Percentiles rank a stretch among this genome's conserved stretches.
phyloP scores from a whole-genome alignment of 2,113 vertebrate species.

The Chlorodrepanis virens region DNA sequence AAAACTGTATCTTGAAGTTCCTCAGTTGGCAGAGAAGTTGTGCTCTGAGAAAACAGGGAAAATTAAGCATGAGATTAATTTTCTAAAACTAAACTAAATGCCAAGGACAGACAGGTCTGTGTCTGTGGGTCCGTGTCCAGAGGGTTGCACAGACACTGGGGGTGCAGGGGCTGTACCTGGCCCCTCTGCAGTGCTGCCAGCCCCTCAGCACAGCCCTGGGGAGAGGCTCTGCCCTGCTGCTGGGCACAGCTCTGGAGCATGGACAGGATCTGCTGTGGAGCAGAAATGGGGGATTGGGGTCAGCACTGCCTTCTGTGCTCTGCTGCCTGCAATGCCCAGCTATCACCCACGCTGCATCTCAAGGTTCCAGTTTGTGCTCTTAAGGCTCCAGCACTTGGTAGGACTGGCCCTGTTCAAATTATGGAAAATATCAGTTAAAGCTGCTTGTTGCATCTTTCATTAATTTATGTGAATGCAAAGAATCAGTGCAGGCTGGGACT shows the following conservation, averaged over 20 bases:
- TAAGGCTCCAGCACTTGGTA: background rate
- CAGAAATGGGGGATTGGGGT: background rate
- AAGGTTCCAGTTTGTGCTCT: background rate
- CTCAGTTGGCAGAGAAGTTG: background rate
- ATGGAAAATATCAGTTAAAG: background rate
- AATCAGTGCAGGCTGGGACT: background rate
- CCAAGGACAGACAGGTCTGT: background rate
- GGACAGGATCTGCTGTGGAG: rapidly evolving
- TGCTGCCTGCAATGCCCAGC: rapidly evolving
- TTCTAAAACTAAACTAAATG: background rate
- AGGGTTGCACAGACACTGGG: rapidly evolving
- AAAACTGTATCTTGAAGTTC: background rate
- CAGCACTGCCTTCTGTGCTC: background rate
- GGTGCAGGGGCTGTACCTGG: background rate
- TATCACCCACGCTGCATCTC: background rate
- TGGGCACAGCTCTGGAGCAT: rapidly evolving
- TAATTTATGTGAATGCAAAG: background rate
- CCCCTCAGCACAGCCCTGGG: background rate
- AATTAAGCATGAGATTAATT: background rate
- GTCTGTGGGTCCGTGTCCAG: rapidly evolving
- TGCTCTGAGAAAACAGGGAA: background rate
- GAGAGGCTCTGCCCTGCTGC: background rate
- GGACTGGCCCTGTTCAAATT: background rate
- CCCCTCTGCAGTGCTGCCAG: background rate
- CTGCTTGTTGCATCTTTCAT: background rate